Evolutionary conservation across 1,140 invertebrate genomes (phyloP), one percentile per base, ranked within the genome.

Genomic region (Listronotus bonariensis): DNA sequence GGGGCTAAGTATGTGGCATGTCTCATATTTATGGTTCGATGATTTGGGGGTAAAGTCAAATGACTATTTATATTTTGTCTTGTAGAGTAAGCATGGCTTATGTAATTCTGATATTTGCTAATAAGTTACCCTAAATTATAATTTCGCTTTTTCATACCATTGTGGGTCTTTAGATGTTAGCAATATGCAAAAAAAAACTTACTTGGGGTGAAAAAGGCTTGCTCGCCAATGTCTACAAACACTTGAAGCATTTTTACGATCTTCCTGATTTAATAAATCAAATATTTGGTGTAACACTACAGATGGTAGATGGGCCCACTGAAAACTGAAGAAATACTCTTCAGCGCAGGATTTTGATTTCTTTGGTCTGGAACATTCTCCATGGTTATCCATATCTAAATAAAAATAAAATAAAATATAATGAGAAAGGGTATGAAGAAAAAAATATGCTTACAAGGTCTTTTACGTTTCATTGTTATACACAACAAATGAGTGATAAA

Each of bases 201-300:
- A 76, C 77, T 71, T 77, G 59, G 75, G 73, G 70, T 77, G 76
- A 65, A 75, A 79, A 9, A 73, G 36, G 51, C 60, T 71, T 45
- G 72, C 71, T 73, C 77, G 70, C 77, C 77, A 79, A 58, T 72
- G 71, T 42, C 68, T 71, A 59, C 77, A 79, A 48, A 72, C 69
- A 65, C 67, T 69, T 9, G 76, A 78, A 10, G 76, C 77, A 72
- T 73, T 77, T 61, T 70, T 68, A 49, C 71, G 67, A 70, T 79
- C 77, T 51, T 68, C 54, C 43, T 67, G 46, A 53, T 55, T 68
- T 17, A 79, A 64, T 42, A 68, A 68, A 43, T 73, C 68, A 65
- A 73, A 79, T 54, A 78, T 75, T 56, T 79, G 68, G 46, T 74
- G 62, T 52, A 78, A 58, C n/a, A 78, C 64, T 36, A 78, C 58